Base-by-base conservation (phyloP, 2,113 vertebrate genomes). In the Mugil cephalus region DNA sequence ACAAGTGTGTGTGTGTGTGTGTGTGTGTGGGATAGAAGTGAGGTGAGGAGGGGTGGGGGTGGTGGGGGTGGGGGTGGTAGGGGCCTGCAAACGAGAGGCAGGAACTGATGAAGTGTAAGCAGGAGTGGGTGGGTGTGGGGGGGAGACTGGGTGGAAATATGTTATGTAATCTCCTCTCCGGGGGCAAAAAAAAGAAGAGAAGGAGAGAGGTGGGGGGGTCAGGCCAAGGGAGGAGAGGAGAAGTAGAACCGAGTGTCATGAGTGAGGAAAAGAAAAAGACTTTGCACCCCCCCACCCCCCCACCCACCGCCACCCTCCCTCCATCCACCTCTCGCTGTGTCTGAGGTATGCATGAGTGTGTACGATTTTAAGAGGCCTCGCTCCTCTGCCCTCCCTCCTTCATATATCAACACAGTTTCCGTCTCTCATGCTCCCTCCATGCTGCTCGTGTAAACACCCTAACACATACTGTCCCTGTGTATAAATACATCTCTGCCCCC, bases 101-200 rank as follows among this genome's bases (percentile, higher is more conserved):
- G 70, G 63, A 86, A 71, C 84, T 84, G 84, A 88, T 85, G 86
- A 88, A 85, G 86, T 88, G 88, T 47, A 76, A n/a, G 74, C 56
- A 68, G 63, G 51, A 69, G 79, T 62, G 53, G 70, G 77, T 55
- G 55, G 5, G 24, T 79, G 76, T 66, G 17, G 14, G 71, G 58
- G 66, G 50, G 34, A 54, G 82, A 69, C 34, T 51, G 56, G n/a
- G 51, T 77, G 72, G 90, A 94, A 93, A 92, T 82, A 80, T 70
- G 83, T 94, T 93, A 93, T 90, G 87, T 92, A 94, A 93, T 84
- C 68, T 85, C 65, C 86, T 90, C 88, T 88, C 76, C 43, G 61
- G 71, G 87, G 68, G 79, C 77, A 73, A 78, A 63, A 53, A 74
- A 40, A 78, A 67, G 79, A 80, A 74, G 76, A 63, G 55, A 74